A percentile compares a stretch with the other conserved stretches of the same genome.
Evolutionary conservation across 2,797 vertebrate genomes (phyloP).

Genomic region (Alosa sapidissima): DNA sequence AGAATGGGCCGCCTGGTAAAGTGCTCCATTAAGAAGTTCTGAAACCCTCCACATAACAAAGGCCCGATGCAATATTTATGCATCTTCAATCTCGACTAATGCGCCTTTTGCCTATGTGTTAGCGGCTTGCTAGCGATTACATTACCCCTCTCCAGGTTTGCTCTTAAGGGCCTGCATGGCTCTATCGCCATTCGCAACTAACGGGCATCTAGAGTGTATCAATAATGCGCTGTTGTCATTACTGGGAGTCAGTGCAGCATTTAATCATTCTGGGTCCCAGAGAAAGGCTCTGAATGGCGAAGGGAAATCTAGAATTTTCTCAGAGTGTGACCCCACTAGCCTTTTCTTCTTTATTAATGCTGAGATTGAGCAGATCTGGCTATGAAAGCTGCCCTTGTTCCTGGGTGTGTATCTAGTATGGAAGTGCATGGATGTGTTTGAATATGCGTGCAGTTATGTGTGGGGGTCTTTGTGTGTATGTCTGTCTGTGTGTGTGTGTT

Average conservation of each 20-base stretch:
- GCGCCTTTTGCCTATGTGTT: slow-evolving; percentile 68
- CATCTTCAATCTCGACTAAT: slow-evolving; percentile 72
- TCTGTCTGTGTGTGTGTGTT: not conserved
- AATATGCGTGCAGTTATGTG: not conserved
- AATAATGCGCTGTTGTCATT: not conserved
- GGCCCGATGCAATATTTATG: slow-evolving; percentile 88
- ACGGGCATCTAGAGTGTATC: not conserved
- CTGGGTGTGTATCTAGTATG: not conserved
- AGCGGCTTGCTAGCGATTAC: not conserved
- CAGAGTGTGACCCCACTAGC: slow-evolving; percentile 8
- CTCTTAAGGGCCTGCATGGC: not conserved
- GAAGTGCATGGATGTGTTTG: not conserved
- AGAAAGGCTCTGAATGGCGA: not conserved
- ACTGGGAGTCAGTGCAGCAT: not conserved
- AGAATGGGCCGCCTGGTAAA: slow-evolving; percentile 82
- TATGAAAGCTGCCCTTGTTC: slow-evolving; percentile 20
- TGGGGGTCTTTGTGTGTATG: not conserved
- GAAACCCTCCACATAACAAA: slow-evolving; percentile 79
- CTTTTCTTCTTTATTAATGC: slow-evolving; percentile 17
- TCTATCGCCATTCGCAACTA: not conserved
- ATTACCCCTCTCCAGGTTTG: not conserved
- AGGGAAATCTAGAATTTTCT: slow-evolving; percentile 11
- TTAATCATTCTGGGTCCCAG: not conserved
- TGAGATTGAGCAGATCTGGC: slow-evolving; percentile 11
- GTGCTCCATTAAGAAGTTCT: slow-evolving; percentile 87